These are phyloP conservation scores for Datnioides undecimradiatus DNA, from an alignment of 2,113 vertebrate genomes.

Conservation along the genomic window DNA sequence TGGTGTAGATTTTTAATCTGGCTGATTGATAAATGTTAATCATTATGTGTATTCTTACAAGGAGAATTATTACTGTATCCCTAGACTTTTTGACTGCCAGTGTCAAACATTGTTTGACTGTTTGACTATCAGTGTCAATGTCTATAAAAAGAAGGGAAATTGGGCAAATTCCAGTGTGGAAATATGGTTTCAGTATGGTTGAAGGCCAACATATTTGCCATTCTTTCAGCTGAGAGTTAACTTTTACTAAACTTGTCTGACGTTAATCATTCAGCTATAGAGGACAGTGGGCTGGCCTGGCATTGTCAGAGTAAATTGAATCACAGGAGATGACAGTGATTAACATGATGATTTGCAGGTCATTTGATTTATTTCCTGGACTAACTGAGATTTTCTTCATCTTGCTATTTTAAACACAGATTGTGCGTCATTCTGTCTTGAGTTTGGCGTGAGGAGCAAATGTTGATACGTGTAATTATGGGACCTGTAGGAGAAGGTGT, in stretches of 20 bases:
- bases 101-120: too few species aligned
- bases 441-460: not conserved
- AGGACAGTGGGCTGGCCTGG: slow-evolving; percentile 3
- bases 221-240: not conserved
- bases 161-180: not conserved
- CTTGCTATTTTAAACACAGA: slow-evolving; percentile 11
- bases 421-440: not conserved
- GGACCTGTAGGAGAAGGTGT: not conserved
- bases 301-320: slow-evolving; percentile 31
- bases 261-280: slow-evolving; percentile 1
- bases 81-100: not conserved
- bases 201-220: slow-evolving; percentile 9
- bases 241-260: slow-evolving; percentile 16
- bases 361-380: slow-evolving; percentile 7
- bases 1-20: slow-evolving; percentile 8
- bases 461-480: slow-evolving; percentile 35
- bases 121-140: slow-evolving; percentile 26
- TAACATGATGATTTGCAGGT: slow-evolving; percentile 9
- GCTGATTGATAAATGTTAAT: slow-evolving; percentile 33
- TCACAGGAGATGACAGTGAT: slow-evolving; percentile 34
- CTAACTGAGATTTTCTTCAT: slow-evolving; percentile 4
- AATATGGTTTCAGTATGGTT: not conserved
- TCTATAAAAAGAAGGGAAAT: not conserved
- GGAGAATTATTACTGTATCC: not conserved
- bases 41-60: slow-evolving; percentile 1